Percentiles rank a stretch among this genome's conserved stretches.
phyloP scores from a whole-genome alignment of 2,113 vertebrate species.

The Phoenicopterus ruber region DNA sequence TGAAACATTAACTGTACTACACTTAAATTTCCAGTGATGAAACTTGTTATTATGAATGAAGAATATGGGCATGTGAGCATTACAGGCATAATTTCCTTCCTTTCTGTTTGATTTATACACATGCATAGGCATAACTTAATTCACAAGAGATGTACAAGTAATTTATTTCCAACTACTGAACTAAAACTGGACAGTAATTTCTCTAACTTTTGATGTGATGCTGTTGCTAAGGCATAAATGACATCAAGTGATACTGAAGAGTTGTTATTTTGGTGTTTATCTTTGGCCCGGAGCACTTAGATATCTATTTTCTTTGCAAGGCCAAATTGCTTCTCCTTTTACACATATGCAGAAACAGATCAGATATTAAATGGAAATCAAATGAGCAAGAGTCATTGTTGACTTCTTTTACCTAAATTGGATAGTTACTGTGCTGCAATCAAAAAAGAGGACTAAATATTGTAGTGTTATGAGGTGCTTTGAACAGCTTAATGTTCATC shows the following conservation, averaged over 20 bases:
- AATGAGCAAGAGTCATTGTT: background rate
- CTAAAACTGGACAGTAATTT: conserved; percentile 65
- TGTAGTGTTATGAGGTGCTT: background rate
- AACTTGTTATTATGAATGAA: conserved; percentile 56
- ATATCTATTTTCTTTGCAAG: background rate
- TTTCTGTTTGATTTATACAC: conserved; percentile 50
- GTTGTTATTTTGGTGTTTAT: conserved; percentile 32
- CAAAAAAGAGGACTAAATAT: background rate
- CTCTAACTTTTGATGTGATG: conserved; percentile 35
- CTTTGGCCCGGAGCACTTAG: background rate
- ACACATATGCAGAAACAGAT: background rate
- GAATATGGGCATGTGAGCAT: conserved; percentile 23
- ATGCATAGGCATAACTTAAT: conserved; percentile 55
- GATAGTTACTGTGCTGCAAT: background rate
- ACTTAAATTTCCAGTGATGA: conserved; percentile 51
- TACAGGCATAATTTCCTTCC: conserved; percentile 48
- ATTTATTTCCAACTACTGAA: conserved; percentile 63
- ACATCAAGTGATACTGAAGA: conserved; percentile 18
- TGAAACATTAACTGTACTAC: conserved; percentile 40
- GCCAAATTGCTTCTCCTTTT: background rate
- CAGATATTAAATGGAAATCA: background rate
- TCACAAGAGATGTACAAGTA: conserved; percentile 38
- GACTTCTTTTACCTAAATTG: conserved; percentile 4
- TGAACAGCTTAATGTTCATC: background rate
- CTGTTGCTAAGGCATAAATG: conserved; percentile 34